Evolutionary conservation across 92 coral and sea anemone genomes (phyloP).

Genomic region (Palythoa grandiflora): DNA sequence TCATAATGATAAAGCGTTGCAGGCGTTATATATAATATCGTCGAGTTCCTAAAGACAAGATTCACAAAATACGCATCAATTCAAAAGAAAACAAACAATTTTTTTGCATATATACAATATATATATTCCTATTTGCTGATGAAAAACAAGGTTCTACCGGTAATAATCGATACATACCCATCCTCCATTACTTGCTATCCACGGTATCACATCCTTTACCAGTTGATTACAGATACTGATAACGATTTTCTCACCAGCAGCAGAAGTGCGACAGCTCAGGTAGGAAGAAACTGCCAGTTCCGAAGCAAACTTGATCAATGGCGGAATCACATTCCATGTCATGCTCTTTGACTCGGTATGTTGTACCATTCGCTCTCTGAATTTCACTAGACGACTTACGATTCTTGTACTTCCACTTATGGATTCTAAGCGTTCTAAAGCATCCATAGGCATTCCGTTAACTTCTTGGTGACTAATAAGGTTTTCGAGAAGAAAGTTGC

Average conservation of each 20-base stretch:
- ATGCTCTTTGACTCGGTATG: neutral
- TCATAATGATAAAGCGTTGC: no score
- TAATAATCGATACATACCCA: slow-evolving; percentile 16
- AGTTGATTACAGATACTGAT: slow-evolving; percentile 15
- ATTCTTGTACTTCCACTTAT: neutral
- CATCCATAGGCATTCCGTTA: neutral
- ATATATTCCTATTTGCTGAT: no score
- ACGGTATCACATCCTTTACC: slow-evolving; percentile 16
- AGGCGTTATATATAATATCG: no score
- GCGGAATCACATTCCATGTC: neutral
- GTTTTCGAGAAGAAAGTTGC: neutral
- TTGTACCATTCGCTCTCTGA: neutral
- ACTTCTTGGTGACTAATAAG: slow-evolving; percentile 3
- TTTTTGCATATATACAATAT: no score
- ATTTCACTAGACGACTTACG: neutral
- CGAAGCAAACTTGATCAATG: neutral
- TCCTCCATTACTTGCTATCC: slow-evolving; percentile 26
- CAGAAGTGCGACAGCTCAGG: neutral
- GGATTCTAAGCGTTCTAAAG: neutral
- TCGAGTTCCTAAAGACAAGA: no score
- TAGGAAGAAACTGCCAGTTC: slow-evolving; percentile 22
- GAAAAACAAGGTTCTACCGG: no score
- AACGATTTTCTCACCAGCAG: neutral
- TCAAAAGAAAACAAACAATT: no score
- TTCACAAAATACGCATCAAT: no score